Evolutionary conservation across 2,888 invertebrate species (phyloP).

Genomic region (Tinea semifulvella): DNA sequence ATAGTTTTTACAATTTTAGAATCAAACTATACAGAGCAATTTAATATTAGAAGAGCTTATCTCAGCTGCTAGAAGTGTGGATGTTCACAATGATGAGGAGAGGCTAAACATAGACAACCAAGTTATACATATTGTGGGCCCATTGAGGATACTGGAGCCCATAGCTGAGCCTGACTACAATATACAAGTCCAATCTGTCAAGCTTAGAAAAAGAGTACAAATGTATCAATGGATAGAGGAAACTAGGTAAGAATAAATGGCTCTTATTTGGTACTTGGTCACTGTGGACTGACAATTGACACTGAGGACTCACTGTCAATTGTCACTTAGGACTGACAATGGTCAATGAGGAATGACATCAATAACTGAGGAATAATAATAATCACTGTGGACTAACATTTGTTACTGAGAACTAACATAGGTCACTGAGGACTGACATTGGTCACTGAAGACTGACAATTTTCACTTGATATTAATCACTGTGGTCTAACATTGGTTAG

Average conservation of each 20-base stretch:
- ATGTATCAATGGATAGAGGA: constrained; percentile 96
- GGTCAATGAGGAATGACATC: too few species aligned
- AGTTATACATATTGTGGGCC: constrained; percentile 81
- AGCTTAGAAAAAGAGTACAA: constrained; percentile 85
- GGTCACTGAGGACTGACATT: too few species aligned
- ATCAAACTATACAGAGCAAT: constrained; percentile 81
- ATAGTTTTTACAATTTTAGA: constrained; percentile 60
- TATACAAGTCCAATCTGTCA: constrained; percentile 84
- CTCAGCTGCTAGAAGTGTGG: constrained; percentile 55
- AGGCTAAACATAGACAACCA: constrained; percentile 75
- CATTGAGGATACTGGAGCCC: constrained; percentile 79
- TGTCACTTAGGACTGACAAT: too few species aligned
- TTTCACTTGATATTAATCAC: too few species aligned
- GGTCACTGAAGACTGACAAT: too few species aligned
- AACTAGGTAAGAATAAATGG: constrained; percentile 56
- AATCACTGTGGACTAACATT: too few species aligned
- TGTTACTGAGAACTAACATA: too few species aligned
- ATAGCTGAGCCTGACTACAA: constrained; percentile 88
- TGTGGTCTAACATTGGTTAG: too few species aligned
- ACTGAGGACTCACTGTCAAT: too few species aligned
- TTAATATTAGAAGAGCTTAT: constrained; percentile 81
- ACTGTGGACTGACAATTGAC: too few species aligned
- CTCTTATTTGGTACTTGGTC: constrained; percentile 22
- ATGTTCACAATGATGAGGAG: constrained; percentile 77
- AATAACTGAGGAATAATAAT: too few species aligned